Base-by-base conservation (phyloP, 2,888 invertebrate genomes). In the Pollenia angustigena region DNA sequence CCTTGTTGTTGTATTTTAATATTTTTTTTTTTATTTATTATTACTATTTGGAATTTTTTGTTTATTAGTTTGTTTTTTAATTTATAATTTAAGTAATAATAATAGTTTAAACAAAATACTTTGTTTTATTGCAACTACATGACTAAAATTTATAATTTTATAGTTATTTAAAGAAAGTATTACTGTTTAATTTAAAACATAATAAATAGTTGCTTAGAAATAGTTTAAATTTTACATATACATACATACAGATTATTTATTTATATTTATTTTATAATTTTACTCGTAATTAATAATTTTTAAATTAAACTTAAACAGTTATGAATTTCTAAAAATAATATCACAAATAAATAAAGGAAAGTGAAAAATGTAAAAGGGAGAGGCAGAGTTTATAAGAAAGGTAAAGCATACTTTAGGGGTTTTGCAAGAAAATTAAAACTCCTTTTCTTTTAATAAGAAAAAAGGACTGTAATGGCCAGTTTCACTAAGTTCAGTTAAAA, bases 321-420 rank as follows among this genome's bases (percentile, higher is more conserved):
- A 46, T 46, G 7, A 9, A 58, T 76, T 56, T 78, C 84, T 80
- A 88, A 85, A 87, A 88, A 87, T 88, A 88, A 88, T 88, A 88
- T 88, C 88, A 88, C 88, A 88, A 88, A 87, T 81, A 85, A 88
- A 87, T 76, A 79, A 81, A 74, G 81, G 72, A 84, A 74, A 76
- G 32, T 81, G 9, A 48, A 23, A 42, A 6, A 12, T n/a, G 7
- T 52, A 42, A 50, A 50, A 18, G 50, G 42, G 42, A 4, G 42
- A 50, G 42, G 60, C 50, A 42, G 7, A 54, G 16, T 48, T 74
- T 16, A 32, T 32, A 9, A 2, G 23, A 7, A 11, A 48, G 12
- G 0, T 44, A 18, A 52, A 75, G 60, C 46, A 54, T 54, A 54
- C 8, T 12, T 76, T 50, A 32, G 12, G 52, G n/a, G 50, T n/a